Percentiles rank a stretch among this genome's conserved stretches.
Conservation (phyloP, 2,113 vertebrate species). For the Rostratula benghalensis region DNA sequence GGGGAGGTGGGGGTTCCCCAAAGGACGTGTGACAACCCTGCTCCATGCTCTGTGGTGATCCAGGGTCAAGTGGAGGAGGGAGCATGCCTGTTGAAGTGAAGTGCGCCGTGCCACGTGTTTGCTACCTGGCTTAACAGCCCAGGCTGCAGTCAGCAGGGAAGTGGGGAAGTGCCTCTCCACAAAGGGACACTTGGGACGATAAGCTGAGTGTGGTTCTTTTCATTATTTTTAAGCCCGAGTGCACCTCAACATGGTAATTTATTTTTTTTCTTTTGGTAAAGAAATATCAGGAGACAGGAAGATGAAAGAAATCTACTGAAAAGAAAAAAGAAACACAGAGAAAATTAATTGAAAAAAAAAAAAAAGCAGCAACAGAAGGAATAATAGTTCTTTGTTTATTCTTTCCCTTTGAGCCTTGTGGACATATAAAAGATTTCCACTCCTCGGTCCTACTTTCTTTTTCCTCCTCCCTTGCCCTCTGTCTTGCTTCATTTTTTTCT, state of each 20-base stretch:
- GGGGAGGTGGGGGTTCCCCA: not conserved
- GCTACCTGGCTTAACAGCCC: not conserved
- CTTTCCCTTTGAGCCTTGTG: slow-evolving; percentile 44
- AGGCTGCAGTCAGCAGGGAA: not conserved
- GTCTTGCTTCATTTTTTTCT: not conserved
- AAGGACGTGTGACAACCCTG: rapidly evolving
- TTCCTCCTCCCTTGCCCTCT: not conserved
- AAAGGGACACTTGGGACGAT: not conserved
- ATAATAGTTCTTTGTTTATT: slow-evolving; percentile 46
- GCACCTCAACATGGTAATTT: not conserved
- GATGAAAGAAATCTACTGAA: not conserved
- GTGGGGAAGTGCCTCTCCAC: not conserved
- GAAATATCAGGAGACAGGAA: slow-evolving; percentile 7
- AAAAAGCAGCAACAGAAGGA: not conserved
- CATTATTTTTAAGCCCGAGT: slow-evolving; percentile 7
- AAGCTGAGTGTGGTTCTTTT: not conserved
- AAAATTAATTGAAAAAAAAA: not conserved
- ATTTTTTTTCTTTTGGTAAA: not conserved
- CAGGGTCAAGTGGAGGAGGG: not conserved
- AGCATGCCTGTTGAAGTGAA: not conserved
- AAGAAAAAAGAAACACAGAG: not conserved
- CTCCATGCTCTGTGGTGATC: rapidly evolving
- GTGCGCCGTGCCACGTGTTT: rapidly evolving
- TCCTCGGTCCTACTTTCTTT: slow-evolving; percentile 44
- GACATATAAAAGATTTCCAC: slow-evolving; percentile 32